Evolutionary conservation across 2,888 invertebrate species (phyloP).

Genomic region (Erebia epiphron): DNA sequence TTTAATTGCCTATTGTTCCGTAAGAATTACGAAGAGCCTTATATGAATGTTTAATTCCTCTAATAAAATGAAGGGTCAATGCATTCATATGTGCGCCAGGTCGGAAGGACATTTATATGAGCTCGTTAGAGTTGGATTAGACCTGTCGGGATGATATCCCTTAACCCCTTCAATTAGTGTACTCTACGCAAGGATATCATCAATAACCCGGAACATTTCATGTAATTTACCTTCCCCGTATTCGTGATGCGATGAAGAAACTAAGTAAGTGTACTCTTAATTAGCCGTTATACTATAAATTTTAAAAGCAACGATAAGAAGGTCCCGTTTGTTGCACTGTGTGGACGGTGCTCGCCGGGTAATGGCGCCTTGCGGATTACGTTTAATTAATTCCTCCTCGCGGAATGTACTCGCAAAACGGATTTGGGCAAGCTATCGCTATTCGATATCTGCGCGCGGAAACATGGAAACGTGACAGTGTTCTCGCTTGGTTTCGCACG

Average conservation of each 20-base stretch:
- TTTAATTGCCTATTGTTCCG: constrained; percentile 31
- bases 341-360: constrained; percentile 56
- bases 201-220: constrained; percentile 53
- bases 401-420: constrained; percentile 43
- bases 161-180: constrained; percentile 65
- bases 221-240: constrained; percentile 41
- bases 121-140: constrained; percentile 50
- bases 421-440: constrained; percentile 43
- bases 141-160: constrained; percentile 56
- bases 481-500: constrained; percentile 24
- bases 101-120: constrained; percentile 51
- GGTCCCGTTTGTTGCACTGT: constrained; percentile 67
- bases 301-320: constrained; percentile 76
- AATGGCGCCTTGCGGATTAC: constrained; percentile 68
- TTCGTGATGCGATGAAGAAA: constrained; percentile 69
- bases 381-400: constrained; percentile 70
- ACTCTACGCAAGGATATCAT: constrained; percentile 54
- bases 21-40: constrained; percentile 23
- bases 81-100: constrained; percentile 18
- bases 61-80: constrained; percentile 25
- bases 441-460: constrained; percentile 32
- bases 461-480: constrained; percentile 15
- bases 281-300: constrained; percentile 77
- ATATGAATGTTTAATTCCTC: constrained; percentile 25
- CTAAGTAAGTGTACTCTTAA: constrained; percentile 72